Conservation (phyloP, 1,140 invertebrate species). For the Cecropterus lyciades region DNA sequence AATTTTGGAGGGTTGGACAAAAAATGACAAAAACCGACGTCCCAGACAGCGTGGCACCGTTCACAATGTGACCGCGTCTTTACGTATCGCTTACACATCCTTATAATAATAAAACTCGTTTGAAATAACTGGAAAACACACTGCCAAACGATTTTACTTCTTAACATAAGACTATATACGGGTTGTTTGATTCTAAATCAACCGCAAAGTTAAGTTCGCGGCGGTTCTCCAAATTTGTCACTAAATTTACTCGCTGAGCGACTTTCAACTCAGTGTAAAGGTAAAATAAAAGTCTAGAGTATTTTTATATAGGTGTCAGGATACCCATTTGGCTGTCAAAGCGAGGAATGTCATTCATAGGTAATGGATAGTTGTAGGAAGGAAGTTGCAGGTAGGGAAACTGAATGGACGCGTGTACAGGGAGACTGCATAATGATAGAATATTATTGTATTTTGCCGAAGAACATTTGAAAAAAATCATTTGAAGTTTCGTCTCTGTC, state of each 20-base stretch:
- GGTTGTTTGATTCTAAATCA: not conserved
- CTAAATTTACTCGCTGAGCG: slow-evolving; percentile 14
- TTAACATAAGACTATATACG: slow-evolving; percentile 29
- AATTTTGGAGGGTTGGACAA: slow-evolving; percentile 39
- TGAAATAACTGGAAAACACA: not conserved
- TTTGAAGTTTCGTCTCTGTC: not conserved
- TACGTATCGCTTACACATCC: slow-evolving; percentile 48
- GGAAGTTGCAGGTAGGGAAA: slow-evolving; percentile 74
- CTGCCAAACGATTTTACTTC: slow-evolving; percentile 26
- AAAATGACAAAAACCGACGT: slow-evolving; percentile 50
- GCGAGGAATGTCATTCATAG: slow-evolving; percentile 68
- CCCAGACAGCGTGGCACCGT: slow-evolving; percentile 77
- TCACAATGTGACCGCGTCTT: slow-evolving; percentile 44
- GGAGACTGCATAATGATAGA: not conserved
- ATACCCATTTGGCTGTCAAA: slow-evolving; percentile 74
- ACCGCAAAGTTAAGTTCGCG: slow-evolving; percentile 40
- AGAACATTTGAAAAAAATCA: slow-evolving; percentile 20
- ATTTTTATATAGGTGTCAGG: slow-evolving; percentile 54
- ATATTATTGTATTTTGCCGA: slow-evolving; percentile 43
- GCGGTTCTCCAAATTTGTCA: slow-evolving; percentile 36
- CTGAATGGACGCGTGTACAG: slow-evolving; percentile 12
- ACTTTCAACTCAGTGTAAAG: slow-evolving; percentile 16
- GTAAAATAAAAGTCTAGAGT: slow-evolving; percentile 15
- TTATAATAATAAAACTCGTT: slow-evolving; percentile 50
- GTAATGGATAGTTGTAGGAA: slow-evolving; percentile 76